Conservation (phyloP, 1,140 invertebrate species). For the Micrasema longulum region DNA sequence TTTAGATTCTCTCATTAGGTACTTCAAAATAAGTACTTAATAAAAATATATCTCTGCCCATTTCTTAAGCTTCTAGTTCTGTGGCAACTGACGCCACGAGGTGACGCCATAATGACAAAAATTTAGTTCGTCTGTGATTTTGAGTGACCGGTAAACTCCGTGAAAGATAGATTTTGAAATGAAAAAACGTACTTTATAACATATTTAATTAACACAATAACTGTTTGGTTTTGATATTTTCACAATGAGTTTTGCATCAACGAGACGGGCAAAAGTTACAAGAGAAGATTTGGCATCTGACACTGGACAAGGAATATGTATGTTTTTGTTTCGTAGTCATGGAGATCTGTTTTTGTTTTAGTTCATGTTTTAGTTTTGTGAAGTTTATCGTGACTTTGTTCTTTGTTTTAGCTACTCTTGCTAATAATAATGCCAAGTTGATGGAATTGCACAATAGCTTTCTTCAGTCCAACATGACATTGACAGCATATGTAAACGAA, state of each 20-base stretch:
- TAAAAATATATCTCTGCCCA: slow-evolving; percentile 4
- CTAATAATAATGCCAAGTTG: slow-evolving; percentile 26
- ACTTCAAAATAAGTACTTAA: too few species aligned
- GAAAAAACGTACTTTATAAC: slow-evolving; percentile 1
- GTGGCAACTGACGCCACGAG: slow-evolving; percentile 39
- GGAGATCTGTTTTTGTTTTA: slow-evolving; percentile 24
- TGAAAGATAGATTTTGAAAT: slow-evolving; percentile 6
- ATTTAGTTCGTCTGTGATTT: not conserved
- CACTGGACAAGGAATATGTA: slow-evolving; percentile 32
- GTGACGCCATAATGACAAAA: slow-evolving; percentile 38
- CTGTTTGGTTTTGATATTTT: not conserved
- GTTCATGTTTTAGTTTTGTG: slow-evolving; percentile 5
- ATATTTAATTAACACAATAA: not conserved
- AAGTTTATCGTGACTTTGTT: not conserved
- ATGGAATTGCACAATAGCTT: slow-evolving; percentile 59
- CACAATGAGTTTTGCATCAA: slow-evolving; percentile 39
- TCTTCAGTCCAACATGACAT: slow-evolving; percentile 62
- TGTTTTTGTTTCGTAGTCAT: slow-evolving; percentile 48
- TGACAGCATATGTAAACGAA: slow-evolving; percentile 63
- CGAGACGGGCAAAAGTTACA: slow-evolving; percentile 29
- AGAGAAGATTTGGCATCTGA: slow-evolving; percentile 39
- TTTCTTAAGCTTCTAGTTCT: slow-evolving; percentile 11
- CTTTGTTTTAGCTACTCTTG: slow-evolving; percentile 38
- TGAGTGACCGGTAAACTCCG: slow-evolving; percentile 13
- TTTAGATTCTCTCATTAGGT: too few species aligned